These are phyloP conservation scores for Zapornia atra DNA, from an alignment of 2,113 vertebrate genomes.

Conservation along the genomic window DNA sequence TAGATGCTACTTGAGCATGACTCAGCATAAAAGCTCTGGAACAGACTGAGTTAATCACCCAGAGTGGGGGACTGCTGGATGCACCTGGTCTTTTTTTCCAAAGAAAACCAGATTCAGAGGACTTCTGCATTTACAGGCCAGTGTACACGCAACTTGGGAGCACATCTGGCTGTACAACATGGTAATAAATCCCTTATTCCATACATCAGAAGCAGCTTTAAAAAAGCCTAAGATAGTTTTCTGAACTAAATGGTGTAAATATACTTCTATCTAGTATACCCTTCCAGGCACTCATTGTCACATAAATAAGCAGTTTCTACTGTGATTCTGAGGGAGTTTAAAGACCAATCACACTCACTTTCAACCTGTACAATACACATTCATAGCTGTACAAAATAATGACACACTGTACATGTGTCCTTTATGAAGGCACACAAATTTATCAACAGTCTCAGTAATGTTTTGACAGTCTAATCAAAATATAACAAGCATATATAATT, in stretches of 20 bases:
- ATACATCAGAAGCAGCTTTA: neutral
- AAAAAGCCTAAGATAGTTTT: neutral
- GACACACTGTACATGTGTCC: fast-evolving
- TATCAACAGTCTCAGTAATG: neutral
- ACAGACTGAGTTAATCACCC: neutral
- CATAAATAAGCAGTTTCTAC: neutral
- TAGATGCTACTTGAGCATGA: neutral
- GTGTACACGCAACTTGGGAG: fast-evolving
- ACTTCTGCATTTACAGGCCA: neutral
- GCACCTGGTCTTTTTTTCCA: neutral
- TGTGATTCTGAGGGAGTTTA: neutral
- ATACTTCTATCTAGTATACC: neutral
- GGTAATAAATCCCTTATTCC: neutral
- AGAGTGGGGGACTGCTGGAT: neutral
- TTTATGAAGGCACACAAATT: neutral
- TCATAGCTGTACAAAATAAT: neutral
- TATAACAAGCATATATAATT: neutral
- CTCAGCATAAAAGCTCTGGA: neutral
- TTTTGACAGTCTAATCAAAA: neutral
- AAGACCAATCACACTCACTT: neutral
- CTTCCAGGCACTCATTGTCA: neutral
- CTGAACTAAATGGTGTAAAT: neutral
- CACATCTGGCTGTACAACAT: neutral
- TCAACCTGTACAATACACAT: neutral
- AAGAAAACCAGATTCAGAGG: fast-evolving